phyloP scores from a whole-genome alignment of 2,888 invertebrate genomes.

The Polietes domitor region DNA sequence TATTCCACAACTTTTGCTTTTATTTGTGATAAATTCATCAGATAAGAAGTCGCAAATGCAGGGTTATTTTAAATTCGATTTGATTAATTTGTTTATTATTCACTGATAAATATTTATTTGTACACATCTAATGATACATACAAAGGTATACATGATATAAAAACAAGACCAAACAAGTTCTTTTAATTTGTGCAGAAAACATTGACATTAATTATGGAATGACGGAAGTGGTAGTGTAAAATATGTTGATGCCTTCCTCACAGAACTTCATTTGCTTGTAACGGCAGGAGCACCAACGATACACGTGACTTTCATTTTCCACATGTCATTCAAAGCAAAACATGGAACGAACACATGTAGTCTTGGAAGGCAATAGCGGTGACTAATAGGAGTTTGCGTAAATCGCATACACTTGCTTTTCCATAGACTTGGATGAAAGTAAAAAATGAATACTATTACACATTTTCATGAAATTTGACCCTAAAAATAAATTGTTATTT shows the following conservation, averaged over 20 bases:
- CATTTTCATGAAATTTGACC: slow-evolving; percentile 21
- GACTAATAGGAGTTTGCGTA: slow-evolving; percentile 61
- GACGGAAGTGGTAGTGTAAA: slow-evolving; percentile 14
- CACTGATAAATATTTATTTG: not conserved
- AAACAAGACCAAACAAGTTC: slow-evolving; percentile 7
- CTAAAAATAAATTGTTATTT: not conserved
- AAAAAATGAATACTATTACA: slow-evolving; percentile 27
- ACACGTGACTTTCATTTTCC: slow-evolving; percentile 48
- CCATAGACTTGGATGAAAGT: not conserved
- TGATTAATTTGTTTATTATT: slow-evolving; percentile 8
- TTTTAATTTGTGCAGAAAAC: not conserved
- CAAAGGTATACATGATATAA: not conserved
- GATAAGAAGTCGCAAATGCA: not conserved
- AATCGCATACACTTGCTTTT: not conserved
- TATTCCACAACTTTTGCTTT: not conserved
- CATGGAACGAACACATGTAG: slow-evolving; percentile 34
- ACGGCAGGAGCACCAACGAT: not conserved
- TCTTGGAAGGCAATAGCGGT: slow-evolving; percentile 42
- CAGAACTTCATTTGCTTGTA: not conserved
- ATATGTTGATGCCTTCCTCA: not conserved
- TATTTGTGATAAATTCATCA: not conserved
- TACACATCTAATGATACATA: not conserved
- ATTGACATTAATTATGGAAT: slow-evolving; percentile 3
- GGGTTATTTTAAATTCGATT: not conserved
- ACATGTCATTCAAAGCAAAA: not conserved